Conservation (phyloP, 2,888 invertebrate genomes). For the Ptycholaimellus sp. region DNA sequence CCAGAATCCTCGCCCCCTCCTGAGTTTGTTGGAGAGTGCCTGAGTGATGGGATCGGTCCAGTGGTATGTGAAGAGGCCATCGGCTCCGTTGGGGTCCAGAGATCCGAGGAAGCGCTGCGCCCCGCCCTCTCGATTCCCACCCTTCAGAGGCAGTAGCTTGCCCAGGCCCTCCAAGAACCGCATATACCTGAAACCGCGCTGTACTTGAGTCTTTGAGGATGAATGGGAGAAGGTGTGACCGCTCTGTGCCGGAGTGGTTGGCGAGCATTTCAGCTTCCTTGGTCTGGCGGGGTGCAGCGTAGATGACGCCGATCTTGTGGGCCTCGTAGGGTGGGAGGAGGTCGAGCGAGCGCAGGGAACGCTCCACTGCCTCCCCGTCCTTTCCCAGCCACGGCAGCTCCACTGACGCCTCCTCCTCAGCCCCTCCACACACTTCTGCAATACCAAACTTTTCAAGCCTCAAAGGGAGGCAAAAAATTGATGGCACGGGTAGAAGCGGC, state of each 20-base stretch:
- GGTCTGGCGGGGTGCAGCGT: constrained; percentile 56
- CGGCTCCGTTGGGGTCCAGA: constrained; percentile 44
- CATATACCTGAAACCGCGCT: too few relatives aligned
- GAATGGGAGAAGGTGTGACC: too few relatives aligned
- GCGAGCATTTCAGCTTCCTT: constrained; percentile 57
- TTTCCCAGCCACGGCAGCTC: background rate
- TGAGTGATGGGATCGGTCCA: constrained; percentile 89
- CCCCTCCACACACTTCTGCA: too few relatives aligned
- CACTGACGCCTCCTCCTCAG: background rate
- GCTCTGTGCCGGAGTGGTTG: constrained; percentile 60
- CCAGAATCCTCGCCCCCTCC: background rate
- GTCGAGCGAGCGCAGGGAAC: constrained; percentile 45
- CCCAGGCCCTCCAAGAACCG: constrained; percentile 44
- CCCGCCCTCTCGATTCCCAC: constrained; percentile 39
- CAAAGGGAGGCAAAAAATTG: too few relatives aligned
- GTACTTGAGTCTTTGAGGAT: too few relatives aligned
- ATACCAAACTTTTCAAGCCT: too few relatives aligned
- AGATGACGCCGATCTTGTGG: constrained; percentile 73
- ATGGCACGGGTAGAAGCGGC: too few relatives aligned
- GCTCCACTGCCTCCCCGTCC: background rate
- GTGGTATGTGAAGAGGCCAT: constrained; percentile 72
- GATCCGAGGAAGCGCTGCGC: constrained; percentile 57
- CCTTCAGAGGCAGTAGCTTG: constrained; percentile 38
- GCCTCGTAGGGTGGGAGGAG: constrained; percentile 67
- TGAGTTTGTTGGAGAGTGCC: constrained; percentile 23